Evolutionary conservation across 2,113 vertebrate genomes (phyloP).

Genomic region (Cyanoderma ruficeps): DNA sequence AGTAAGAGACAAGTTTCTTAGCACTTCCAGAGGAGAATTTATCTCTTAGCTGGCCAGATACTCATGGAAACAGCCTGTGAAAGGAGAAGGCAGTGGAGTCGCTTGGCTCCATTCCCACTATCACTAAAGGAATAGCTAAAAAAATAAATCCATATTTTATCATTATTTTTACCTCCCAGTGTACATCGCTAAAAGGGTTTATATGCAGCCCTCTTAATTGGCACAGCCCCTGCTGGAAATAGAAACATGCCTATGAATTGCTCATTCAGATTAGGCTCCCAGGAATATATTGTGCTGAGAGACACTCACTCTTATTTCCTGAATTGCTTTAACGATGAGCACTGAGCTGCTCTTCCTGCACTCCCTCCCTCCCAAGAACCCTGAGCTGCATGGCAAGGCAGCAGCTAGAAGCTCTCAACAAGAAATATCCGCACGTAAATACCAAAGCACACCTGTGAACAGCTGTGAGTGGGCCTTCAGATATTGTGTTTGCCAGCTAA

Average conservation of each 20-base stretch:
- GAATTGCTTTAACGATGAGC: slow-evolving; percentile 63
- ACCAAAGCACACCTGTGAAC: slow-evolving; percentile 1
- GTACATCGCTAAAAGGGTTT: slow-evolving; percentile 61
- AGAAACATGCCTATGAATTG: slow-evolving; percentile 61
- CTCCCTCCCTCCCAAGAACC: slow-evolving; percentile 15
- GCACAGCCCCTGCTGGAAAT: slow-evolving; percentile 71
- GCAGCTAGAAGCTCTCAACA: not conserved
- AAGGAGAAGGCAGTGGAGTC: not conserved
- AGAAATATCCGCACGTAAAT: not conserved
- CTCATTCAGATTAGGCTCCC: slow-evolving; percentile 67
- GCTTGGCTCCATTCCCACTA: not conserved
- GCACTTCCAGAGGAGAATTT: slow-evolving; percentile 23
- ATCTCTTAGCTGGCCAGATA: not conserved
- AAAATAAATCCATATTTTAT: slow-evolving; percentile 59
- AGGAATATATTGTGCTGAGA: slow-evolving; percentile 70
- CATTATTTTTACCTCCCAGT: slow-evolving; percentile 64
- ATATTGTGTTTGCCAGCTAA: slow-evolving; percentile 8
- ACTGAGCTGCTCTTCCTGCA: not conserved
- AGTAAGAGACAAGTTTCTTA: not conserved
- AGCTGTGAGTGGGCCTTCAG: not conserved
- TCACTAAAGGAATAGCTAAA: slow-evolving; percentile 48
- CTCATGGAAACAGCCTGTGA: slow-evolving; percentile 10
- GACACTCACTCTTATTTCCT: slow-evolving; percentile 71
- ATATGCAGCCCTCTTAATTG: slow-evolving; percentile 66
- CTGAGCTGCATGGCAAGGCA: not conserved